Base-by-base conservation (phyloP, 2,797 vertebrate genomes). In the Dipus sagitta region DNA sequence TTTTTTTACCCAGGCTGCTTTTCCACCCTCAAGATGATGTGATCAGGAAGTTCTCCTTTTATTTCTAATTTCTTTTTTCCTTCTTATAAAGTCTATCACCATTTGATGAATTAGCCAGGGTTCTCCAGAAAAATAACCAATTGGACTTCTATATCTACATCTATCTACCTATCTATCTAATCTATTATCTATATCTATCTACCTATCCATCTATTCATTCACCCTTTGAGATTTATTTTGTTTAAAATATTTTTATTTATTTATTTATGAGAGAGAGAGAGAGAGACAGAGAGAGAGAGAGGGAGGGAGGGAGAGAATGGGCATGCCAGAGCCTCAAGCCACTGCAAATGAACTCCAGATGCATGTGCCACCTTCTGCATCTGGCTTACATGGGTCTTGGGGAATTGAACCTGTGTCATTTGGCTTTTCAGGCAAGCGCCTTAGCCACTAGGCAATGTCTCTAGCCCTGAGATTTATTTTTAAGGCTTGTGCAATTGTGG, bases 51-150 rank as follows among this genome's bases (percentile, higher is more conserved):
- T 6, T 38, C 38, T 62, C 30, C 6, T 6, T 78, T 83, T 13
- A 58, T 15, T 21, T 9, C 28, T 87, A 18, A 28, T 6, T 1
- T 92, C 21, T 79, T 10, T 76, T 71, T 85, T 30, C 30, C 54
- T 12, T 52, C 6, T 67, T 86, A 83, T 70, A 67, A 26, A 58
- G 26, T 77, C 38, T 92, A 0, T 54, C 42, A 52, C 21, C 58
- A 60, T 88, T 90, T 72, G 28, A 6, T 85, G 2, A 42, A 52
- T 70, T 75, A 38, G 26, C 62, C 8, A 75, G 38, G 2, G 23
- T 52, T 86, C 26, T 84, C 23, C 30, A 81, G 65, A 47, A n/a
- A 96, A 87, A 42, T 67, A 75, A 82, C 17, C 75, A 83, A 20
- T 47, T 60, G 58, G 18, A 15, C 52, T 12, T 71, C 13, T 70